A percentile compares a stretch with the other conserved stretches of the same genome.
These are phyloP conservation scores for Pocillopora grandis DNA, from an alignment of 92 coral and sea anemone genomes.

Conservation along the genomic window DNA sequence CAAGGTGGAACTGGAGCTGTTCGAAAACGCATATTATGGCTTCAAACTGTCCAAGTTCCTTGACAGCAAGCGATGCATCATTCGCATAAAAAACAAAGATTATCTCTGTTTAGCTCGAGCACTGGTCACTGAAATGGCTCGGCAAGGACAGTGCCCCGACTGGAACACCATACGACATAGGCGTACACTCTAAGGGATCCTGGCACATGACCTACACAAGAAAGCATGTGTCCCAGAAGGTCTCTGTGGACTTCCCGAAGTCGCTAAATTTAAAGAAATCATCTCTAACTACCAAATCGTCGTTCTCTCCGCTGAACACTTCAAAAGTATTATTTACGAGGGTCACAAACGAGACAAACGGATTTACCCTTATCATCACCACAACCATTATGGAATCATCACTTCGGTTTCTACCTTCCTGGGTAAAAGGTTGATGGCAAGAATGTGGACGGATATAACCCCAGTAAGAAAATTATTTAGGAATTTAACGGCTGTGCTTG, in stretches of 20 bases:
- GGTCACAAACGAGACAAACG: conserved; percentile 22
- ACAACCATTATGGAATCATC: conserved; percentile 18
- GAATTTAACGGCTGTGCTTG: conserved; percentile 42
- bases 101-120: conserved; percentile 37
- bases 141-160: not conserved
- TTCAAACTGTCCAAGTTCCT: conserved; percentile 17
- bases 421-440: conserved; percentile 11
- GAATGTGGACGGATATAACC: conserved; percentile 36
- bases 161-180: not conserved
- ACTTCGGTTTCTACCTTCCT: conserved; percentile 26
- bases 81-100: conserved; percentile 29
- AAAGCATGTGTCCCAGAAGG: conserved; percentile 24
- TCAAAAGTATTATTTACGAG: conserved; percentile 9
- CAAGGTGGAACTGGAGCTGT: not conserved
- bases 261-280: not conserved
- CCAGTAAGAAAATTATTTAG: conserved; percentile 2
- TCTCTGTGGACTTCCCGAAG: conserved; percentile 20
- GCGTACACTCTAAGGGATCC: not conserved
- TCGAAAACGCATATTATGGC: not conserved
- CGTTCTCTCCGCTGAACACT: conserved; percentile 22
- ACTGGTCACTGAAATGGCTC: not conserved
- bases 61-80: not conserved
- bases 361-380: conserved; percentile 3
- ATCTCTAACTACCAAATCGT: conserved; percentile 1
- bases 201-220: conserved; percentile 28